phyloP scores from a whole-genome alignment of 2,888 invertebrate species.

The Malachius bipustulatus region DNA sequence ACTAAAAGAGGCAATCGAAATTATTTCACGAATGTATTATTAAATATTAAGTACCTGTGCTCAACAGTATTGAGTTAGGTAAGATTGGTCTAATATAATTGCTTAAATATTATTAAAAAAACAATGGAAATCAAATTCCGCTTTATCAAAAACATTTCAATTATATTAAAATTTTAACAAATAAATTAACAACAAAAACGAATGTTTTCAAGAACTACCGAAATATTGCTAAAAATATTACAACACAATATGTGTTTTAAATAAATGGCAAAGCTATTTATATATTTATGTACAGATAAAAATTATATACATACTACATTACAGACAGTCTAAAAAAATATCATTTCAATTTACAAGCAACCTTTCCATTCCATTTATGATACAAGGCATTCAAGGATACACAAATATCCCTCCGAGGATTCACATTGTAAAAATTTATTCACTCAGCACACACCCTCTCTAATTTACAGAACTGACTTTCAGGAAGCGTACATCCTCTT shows the following conservation, averaged over 20 bases:
- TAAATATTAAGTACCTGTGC: too few relatives aligned
- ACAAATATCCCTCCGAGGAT: too few relatives aligned
- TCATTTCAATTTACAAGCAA: conserved; percentile 7
- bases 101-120: too few relatives aligned
- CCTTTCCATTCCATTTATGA: not conserved
- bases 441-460: not conserved
- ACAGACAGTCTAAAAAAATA: conserved; percentile 10
- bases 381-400: conserved; percentile 3
- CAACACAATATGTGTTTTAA: conserved; percentile 1
- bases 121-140: too few relatives aligned
- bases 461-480: conserved; percentile 34
- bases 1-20: too few relatives aligned
- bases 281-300: conserved; percentile 6
- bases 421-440: not conserved
- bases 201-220: too few relatives aligned
- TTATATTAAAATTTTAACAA: too few relatives aligned
- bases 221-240: conserved; percentile 1
- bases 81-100: too few relatives aligned
- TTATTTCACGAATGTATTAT: too few relatives aligned
- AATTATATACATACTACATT: conserved; percentile 6
- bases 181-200: too few relatives aligned
- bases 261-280: not conserved
- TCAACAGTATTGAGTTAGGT: too few relatives aligned
- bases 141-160: too few relatives aligned
- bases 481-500: conserved; percentile 90